These are phyloP conservation scores for Bufo gargarizans DNA, from an alignment of 2,113 vertebrate species.

Conservation along the genomic window DNA sequence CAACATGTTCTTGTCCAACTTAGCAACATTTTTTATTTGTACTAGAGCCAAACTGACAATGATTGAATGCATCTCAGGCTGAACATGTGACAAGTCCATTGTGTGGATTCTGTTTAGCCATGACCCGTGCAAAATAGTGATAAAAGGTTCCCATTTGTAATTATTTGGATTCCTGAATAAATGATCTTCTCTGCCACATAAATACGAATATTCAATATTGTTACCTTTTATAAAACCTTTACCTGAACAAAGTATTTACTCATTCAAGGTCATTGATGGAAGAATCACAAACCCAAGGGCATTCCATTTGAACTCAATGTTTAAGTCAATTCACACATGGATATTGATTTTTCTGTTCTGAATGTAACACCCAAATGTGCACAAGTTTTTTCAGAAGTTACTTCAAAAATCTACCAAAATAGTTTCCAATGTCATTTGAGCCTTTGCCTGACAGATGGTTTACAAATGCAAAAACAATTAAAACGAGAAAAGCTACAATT, in stretches of 20 bases:
- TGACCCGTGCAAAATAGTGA: no score
- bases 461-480: no score
- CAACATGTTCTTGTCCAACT: slow-evolving; percentile 21
- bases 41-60: neutral
- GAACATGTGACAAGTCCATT: neutral
- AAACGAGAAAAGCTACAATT: no score
- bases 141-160: no score
- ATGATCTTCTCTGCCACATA: neutral
- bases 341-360: neutral
- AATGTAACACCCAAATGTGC: no score
- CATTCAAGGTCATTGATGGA: neutral
- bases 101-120: neutral
- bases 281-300: no score
- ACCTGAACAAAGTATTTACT: neutral
- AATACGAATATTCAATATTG: neutral
- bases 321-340: neutral
- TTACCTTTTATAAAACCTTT: neutral
- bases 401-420: no score
- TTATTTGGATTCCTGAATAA: neutral
- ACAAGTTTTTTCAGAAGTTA: no score
- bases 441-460: no score
- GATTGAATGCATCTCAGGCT: neutral
- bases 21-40: slow-evolving; percentile 44
- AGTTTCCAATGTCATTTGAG: no score
- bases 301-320: neutral